Conservation (phyloP, 2,797 vertebrate genomes). For the Serranus cabrilla region DNA sequence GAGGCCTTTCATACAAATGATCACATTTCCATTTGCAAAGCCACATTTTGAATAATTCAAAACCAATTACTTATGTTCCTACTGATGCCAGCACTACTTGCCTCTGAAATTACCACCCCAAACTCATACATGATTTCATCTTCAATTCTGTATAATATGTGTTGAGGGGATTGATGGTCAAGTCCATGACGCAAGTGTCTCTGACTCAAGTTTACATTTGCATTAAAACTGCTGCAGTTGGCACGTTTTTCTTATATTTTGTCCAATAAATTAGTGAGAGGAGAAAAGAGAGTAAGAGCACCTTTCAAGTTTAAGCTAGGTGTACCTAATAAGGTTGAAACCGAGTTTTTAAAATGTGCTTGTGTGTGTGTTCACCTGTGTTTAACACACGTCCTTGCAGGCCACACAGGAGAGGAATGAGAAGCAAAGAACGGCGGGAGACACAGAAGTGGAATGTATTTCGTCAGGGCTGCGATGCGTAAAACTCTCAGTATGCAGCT, state of each 20-base stretch:
- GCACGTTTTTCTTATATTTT: background rate
- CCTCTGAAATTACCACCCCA: background rate
- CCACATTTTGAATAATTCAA: too few relatives aligned
- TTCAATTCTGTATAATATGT: slow-evolving; percentile 3
- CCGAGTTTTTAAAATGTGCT: background rate
- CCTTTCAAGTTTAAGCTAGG: background rate
- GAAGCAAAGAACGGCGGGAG: background rate
- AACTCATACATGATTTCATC: background rate
- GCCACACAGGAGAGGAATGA: background rate
- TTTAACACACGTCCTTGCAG: background rate
- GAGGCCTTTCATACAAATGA: background rate
- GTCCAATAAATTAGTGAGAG: background rate
- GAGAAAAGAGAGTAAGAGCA: background rate
- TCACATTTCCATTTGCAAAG: background rate
- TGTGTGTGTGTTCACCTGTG: slow-evolving; percentile 4
- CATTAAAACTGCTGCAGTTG: slow-evolving; percentile 7
- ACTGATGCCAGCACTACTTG: slow-evolving; percentile 6
- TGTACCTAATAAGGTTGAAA: background rate
- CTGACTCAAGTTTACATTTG: slow-evolving; percentile 13
- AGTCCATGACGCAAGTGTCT: slow-evolving; percentile 9
- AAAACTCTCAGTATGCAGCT: slow-evolving; percentile 59
- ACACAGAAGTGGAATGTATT: slow-evolving; percentile 41
- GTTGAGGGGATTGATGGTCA: background rate
- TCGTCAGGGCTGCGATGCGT: slow-evolving; percentile 50
- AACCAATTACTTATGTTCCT: background rate